Evolutionary conservation across 2,888 invertebrate genomes (phyloP), one percentile per base, ranked within the genome.

Genomic region (Periphyllus acericola): DNA sequence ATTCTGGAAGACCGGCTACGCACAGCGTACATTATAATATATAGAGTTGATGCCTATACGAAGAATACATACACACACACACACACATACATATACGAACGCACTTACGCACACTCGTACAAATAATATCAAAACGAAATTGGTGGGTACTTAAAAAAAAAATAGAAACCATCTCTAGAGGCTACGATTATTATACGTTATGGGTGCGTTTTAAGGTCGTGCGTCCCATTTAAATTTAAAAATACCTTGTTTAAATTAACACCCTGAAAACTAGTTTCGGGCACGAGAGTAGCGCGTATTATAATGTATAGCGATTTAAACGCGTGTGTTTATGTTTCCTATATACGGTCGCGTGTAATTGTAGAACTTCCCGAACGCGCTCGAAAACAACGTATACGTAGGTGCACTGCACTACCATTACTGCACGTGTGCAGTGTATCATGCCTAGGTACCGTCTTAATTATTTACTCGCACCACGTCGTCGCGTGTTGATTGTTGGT

Each of bases 191-290:
- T 55, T 4, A 29, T 21, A 78, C 32, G 32, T 17, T n/a, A n/a
- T 25, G 25, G 29, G 52, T 32, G 60, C 60, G 36, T 79, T 60
- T 55, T 34, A 29, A 60, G 60, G 79, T 40, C 66, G 29, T 29
- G 29, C 68, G 68, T 29, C 14, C 29, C 80, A 40, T 79, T 79
- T 60, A 46, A 79, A 55, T 60, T 79, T 25, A 0, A 80, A 80
- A 80, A 17, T 29, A 29, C 40, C 66, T 40, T n/a, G 40, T 80
- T 29, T 32, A 55, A 66, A 80, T 55, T 40, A 40, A 81, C 68
- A 68, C 81, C 68, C 40, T 68, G 32, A 46, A 81, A 81, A 81
- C 81, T 46, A 21, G 81, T 81, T 81, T 68, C 32, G 66, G 46
- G 68, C 46, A 66, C 36, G 60, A 60, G 60, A 60, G n/a, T 25